Evolutionary conservation across 1,140 invertebrate species (phyloP), one percentile per base, ranked within the genome.

Genomic region (Drosophila parabipectinata): DNA sequence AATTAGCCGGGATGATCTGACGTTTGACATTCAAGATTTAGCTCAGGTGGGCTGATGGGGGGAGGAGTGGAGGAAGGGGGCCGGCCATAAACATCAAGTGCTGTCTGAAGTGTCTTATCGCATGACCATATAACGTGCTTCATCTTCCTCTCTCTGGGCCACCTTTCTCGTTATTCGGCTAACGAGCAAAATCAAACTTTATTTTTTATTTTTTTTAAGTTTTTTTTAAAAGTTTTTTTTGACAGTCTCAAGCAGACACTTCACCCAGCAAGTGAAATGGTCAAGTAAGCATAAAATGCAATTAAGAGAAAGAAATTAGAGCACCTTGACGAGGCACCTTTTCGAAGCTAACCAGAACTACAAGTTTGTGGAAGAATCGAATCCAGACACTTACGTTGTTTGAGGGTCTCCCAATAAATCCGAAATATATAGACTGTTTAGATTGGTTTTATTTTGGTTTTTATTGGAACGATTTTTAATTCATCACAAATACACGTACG

Each of bases 101-200:
- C 69, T 73, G 72, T 39, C 72, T 85, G 63, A 77, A 83, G 72
- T 83, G 72, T 77, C 81, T 84, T 87, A 81, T 85, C 82, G 80
- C 30, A 67, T 71, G 82, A 81, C 63, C 81, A 71, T 80, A 85
- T 79, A 84, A 72, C 71, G 68, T 79, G 76, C 51, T 60, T 68
- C 54, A n/a, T n/a, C n/a, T n/a, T n/a, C 73, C 72, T 53, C 39
- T 15, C 18, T 10, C 21, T 37, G 21, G 21, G 21, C 34, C 41
- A 50, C 9, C 7, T 34, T 26, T 47, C 52, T 76, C 66, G 80
- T 79, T 85, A 83, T 57, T 50, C 62, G 54, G 67, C 72, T 63
- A 84, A 84, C 76, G 62, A 77, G 80, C 77, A 66, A 55, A 41
- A 59, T 41, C 39, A 39, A 21, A 21, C 34, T 34, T 41, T 21